Evolutionary conservation across 2,797 vertebrate species (phyloP).

Genomic region (Anas acuta): DNA sequence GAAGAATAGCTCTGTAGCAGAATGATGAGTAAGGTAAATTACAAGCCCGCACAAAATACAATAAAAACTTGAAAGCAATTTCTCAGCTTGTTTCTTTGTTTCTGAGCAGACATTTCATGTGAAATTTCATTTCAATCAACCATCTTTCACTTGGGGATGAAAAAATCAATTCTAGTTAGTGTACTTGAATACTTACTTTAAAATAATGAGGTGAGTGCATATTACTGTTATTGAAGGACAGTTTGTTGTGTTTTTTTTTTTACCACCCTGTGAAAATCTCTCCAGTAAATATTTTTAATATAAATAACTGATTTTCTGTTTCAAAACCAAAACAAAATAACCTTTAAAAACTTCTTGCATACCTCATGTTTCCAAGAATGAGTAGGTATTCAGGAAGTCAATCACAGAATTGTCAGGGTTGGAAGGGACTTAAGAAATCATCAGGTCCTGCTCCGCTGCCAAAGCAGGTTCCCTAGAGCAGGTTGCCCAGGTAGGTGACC

Average conservation of each 20-base stretch:
- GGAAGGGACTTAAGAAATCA: too few species aligned
- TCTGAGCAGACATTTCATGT: neutral
- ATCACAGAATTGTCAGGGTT: too few species aligned
- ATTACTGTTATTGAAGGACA: neutral
- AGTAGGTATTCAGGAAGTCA: neutral
- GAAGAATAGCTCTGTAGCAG: neutral
- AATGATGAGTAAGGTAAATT: neutral
- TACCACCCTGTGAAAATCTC: neutral
- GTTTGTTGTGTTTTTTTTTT: neutral
- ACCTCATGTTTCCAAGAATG: neutral
- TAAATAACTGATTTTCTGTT: neutral
- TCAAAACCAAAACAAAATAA: neutral
- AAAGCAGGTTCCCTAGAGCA: too few species aligned
- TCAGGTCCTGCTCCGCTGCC: too few species aligned
- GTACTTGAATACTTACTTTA: neutral
- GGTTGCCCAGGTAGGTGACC: too few species aligned
- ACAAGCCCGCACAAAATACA: neutral
- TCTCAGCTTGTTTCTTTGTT: neutral
- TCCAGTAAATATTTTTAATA: neutral
- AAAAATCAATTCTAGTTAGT: neutral
- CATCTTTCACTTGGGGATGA: neutral
- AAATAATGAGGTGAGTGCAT: neutral
- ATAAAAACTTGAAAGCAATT: neutral
- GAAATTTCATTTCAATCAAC: neutral
- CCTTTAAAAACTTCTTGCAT: neutral